These are phyloP conservation scores for Agelastica alni DNA, from an alignment of 2,888 invertebrate species.

Conservation along the genomic window DNA sequence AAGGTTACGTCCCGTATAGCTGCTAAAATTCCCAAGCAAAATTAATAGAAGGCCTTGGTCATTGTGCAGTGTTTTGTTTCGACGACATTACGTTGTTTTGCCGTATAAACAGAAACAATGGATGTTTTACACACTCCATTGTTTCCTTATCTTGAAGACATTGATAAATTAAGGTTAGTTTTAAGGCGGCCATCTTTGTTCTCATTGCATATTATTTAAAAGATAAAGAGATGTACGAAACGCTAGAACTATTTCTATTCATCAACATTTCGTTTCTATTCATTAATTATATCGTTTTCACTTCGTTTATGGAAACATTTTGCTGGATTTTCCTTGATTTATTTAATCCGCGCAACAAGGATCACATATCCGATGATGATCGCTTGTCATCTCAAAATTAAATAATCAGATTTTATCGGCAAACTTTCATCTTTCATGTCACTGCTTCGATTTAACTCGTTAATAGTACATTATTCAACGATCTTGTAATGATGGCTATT, in stretches of 20 bases:
- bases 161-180: slow-evolving; percentile 60
- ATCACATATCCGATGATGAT: too few species aligned
- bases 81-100: slow-evolving; percentile 55
- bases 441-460: too few species aligned
- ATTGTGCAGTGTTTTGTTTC: slow-evolving; percentile 54
- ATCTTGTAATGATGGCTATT: too few species aligned
- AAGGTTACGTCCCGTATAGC: slow-evolving; percentile 43
- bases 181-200: slow-evolving; percentile 58
- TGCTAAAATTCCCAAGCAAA: slow-evolving; percentile 49
- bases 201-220: slow-evolving; percentile 47
- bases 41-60: slow-evolving; percentile 54
- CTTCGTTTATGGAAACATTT: slow-evolving; percentile 22
- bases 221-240: slow-evolving; percentile 43
- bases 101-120: slow-evolving; percentile 57
- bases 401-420: too few species aligned
- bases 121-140: slow-evolving; percentile 59
- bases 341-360: too few species aligned
- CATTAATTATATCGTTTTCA: slow-evolving; percentile 36
- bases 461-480: too few species aligned
- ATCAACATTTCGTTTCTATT: slow-evolving; percentile 35
- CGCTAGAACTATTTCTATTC: slow-evolving; percentile 36
- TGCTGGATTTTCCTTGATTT: slow-evolving; percentile 22
- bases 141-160: slow-evolving; percentile 60
- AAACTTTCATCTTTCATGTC: too few species aligned
- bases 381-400: too few species aligned